Evolutionary conservation across 35 echinoderm and acorn worm species (phyloP).

Genomic region (Patiria miniata): DNA sequence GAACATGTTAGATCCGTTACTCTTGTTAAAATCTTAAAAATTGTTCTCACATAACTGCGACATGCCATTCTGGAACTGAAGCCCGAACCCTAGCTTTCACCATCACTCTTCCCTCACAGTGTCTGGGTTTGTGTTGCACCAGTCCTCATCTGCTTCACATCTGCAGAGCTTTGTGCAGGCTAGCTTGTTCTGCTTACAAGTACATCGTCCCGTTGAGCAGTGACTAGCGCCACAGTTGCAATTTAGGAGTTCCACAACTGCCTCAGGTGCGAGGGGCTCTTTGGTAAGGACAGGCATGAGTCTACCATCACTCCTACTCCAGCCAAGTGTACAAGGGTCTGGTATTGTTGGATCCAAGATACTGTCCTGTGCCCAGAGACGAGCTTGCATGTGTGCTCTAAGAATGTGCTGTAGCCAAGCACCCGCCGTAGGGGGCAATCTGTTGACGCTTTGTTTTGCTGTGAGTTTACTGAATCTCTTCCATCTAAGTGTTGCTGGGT

Average conservation of each 20-base stretch:
- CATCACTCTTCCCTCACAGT: too few relatives aligned
- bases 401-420: not conserved
- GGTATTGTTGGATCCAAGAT: not conserved
- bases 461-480: not conserved
- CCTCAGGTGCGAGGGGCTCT: not conserved
- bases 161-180: not conserved
- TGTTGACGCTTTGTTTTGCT: not conserved
- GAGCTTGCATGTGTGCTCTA: not conserved
- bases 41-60: too few relatives aligned
- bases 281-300: not conserved
- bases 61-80: too few relatives aligned
- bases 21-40: too few relatives aligned
- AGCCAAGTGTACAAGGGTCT: not conserved
- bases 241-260: not conserved
- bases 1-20: too few relatives aligned
- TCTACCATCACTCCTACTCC: not conserved
- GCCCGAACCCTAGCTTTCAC: too few relatives aligned
- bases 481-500: not conserved
- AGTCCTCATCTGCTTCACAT: too few relatives aligned
- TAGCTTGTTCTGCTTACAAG: slow-evolving; percentile 1
- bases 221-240: not conserved
- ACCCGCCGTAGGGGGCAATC: not conserved
- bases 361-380: not conserved
- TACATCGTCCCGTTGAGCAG: not conserved
- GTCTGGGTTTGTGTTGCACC: not conserved